Conservation (phyloP, 2,113 vertebrate species). For the Hippocampus mohnikei region DNA sequence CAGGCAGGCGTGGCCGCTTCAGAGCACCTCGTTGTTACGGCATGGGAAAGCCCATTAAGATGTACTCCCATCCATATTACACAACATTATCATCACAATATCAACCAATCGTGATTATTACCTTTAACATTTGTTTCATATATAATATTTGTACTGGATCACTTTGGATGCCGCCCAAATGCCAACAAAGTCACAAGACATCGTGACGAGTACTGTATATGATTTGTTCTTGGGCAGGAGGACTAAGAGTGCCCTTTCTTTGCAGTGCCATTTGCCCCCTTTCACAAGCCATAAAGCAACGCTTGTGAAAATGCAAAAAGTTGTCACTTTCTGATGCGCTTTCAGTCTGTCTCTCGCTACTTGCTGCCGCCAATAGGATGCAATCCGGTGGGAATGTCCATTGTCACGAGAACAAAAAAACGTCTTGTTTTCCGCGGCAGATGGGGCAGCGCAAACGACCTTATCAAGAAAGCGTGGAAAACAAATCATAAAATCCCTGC, state of each 20-base stretch:
- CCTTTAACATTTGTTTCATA: not conserved
- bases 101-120: too few relatives aligned
- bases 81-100: too few relatives aligned
- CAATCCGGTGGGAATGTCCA: conserved; percentile 23
- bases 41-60: too few relatives aligned
- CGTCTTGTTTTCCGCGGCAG: conserved; percentile 4
- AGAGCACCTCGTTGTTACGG: too few relatives aligned
- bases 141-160: not conserved
- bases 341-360: conserved; percentile 13
- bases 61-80: too few relatives aligned
- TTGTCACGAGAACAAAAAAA: conserved; percentile 25
- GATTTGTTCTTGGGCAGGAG: not conserved
- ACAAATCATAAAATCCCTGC: not conserved
- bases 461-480: not conserved
- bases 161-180: not conserved
- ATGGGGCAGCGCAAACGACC: not conserved
- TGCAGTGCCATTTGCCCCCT: not conserved
- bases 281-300: conserved; percentile 3
- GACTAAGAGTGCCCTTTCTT: not conserved
- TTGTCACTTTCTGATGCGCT: conserved; percentile 21
- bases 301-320: not conserved
- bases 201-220: not conserved
- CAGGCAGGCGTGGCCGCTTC: too few relatives aligned
- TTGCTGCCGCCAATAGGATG: conserved; percentile 25
- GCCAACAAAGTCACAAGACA: not conserved